A percentile compares a stretch with the other conserved stretches of the same genome.
These are phyloP conservation scores for Champsocephalus esox DNA, from an alignment of 2,797 vertebrate species.

Conservation along the genomic window DNA sequence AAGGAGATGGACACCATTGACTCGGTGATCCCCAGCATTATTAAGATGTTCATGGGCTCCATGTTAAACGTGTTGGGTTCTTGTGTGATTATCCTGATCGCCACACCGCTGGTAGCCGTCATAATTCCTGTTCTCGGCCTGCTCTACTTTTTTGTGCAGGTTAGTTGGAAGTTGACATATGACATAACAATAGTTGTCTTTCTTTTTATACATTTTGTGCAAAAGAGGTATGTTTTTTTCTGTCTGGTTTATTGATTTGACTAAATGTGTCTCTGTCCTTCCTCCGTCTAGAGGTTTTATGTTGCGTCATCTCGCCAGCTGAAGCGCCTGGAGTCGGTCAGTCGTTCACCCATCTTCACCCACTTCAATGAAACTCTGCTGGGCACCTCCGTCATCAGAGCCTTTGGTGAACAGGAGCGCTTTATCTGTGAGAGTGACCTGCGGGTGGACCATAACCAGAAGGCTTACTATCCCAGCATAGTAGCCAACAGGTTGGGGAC, in stretches of 20 bases:
- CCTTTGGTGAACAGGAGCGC: conserved; percentile 91
- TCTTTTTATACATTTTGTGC: not conserved
- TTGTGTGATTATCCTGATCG: conserved; percentile 90
- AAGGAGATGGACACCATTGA: conserved; percentile 97
- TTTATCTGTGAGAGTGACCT: conserved; percentile 91
- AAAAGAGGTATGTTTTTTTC: not conserved
- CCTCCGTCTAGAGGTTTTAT: conserved; percentile 89
- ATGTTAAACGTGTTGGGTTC: conserved; percentile 90
- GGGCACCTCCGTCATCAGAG: conserved; percentile 93
- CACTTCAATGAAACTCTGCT: conserved; percentile 95
- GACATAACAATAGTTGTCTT: not conserved
- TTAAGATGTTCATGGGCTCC: conserved; percentile 98
- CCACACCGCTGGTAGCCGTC: conserved; percentile 90
- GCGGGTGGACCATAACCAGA: conserved; percentile 95
- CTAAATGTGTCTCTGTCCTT: not conserved
- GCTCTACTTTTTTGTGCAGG: conserved; percentile 96
- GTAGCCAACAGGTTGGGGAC: conserved; percentile 91
- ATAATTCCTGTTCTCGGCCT: conserved; percentile 92
- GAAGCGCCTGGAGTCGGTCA: conserved; percentile 94
- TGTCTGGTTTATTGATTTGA: not conserved
- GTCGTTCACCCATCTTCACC: conserved; percentile 94
- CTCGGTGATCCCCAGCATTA: conserved; percentile 90
- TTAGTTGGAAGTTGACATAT: conserved; percentile 56
- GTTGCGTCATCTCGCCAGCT: conserved; percentile 96
- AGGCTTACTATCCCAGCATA: conserved; percentile 94